Conservation (phyloP, 2,888 invertebrate genomes). For the Polydrusus tereticollis region DNA sequence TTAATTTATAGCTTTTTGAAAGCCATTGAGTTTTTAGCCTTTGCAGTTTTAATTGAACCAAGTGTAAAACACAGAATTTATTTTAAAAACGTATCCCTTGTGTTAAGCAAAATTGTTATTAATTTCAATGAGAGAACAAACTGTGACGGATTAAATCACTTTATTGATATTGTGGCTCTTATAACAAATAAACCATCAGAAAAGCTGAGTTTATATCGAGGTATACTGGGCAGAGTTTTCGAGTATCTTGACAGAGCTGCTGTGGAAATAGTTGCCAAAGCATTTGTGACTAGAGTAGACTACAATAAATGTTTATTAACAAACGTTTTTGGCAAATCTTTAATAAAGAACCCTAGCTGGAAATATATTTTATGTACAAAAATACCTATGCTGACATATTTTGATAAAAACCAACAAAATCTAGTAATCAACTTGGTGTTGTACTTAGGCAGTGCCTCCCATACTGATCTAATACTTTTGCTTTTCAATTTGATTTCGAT, state of each 20-base stretch:
- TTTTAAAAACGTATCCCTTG: slow-evolving; percentile 53
- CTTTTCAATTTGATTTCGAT: slow-evolving; percentile 72
- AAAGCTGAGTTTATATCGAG: slow-evolving; percentile 65
- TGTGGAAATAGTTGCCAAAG: slow-evolving; percentile 71
- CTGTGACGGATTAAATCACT: slow-evolving; percentile 67
- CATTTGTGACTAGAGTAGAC: slow-evolving; percentile 71
- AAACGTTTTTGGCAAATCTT: slow-evolving; percentile 69
- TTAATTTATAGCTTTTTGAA: slow-evolving; percentile 74
- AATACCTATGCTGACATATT: slow-evolving; percentile 71
- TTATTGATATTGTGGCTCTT: slow-evolving; percentile 71
- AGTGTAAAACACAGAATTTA: slow-evolving; percentile 60
- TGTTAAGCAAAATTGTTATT: slow-evolving; percentile 74
- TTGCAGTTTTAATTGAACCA: slow-evolving; percentile 60
- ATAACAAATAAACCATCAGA: slow-evolving; percentile 67
- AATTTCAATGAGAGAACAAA: slow-evolving; percentile 70
- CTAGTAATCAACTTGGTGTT: slow-evolving; percentile 74
- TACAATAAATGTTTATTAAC: slow-evolving; percentile 67
- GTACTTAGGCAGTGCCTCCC: slow-evolving; percentile 69
- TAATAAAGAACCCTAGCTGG: slow-evolving; percentile 74
- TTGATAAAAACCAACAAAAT: slow-evolving; percentile 64
- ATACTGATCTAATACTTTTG: slow-evolving; percentile 65
- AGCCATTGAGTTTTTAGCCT: slow-evolving; percentile 73
- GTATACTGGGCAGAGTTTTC: slow-evolving; percentile 70
- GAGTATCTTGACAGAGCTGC: slow-evolving; percentile 71
- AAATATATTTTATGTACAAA: slow-evolving; percentile 75